These are phyloP conservation scores for Buphagus erythrorhynchus DNA, from an alignment of 2,797 vertebrate genomes.

Conservation along the genomic window DNA sequence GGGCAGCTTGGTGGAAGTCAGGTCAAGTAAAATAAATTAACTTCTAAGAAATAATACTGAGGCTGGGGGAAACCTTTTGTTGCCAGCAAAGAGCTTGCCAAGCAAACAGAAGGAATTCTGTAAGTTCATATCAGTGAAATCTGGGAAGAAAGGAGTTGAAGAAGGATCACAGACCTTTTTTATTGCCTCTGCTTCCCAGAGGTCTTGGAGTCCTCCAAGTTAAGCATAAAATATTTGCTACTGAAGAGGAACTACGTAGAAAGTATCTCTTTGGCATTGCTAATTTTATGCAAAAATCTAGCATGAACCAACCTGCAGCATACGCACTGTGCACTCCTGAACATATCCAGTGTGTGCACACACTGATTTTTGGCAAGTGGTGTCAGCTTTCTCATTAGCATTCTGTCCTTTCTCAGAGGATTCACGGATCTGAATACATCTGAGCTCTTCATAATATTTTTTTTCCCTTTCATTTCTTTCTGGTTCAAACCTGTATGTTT, in stretches of 20 bases:
- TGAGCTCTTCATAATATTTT: neutral
- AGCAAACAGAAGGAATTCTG: neutral
- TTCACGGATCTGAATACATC: neutral
- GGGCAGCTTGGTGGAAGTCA: rapidly evolving
- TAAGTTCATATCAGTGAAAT: neutral
- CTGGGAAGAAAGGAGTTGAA: neutral
- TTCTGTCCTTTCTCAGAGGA: neutral
- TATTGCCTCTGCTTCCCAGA: neutral
- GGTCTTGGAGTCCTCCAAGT: neutral
- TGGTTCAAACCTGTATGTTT: neutral
- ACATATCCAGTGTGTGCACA: rapidly evolving
- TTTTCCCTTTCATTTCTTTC: neutral
- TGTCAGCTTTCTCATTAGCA: neutral
- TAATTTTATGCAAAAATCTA: neutral
- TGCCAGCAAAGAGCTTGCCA: neutral
- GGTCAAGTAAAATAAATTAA: neutral
- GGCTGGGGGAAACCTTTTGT: neutral
- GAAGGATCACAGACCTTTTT: neutral
- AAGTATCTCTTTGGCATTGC: neutral
- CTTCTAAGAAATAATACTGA: neutral
- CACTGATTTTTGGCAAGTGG: neutral
- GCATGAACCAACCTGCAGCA: neutral
- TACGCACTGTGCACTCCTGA: neutral
- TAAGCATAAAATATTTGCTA: neutral
- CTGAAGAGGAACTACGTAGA: neutral